Base-by-base conservation (phyloP, 1,140 invertebrate species). In the Drosophila pseudoananassae region DNA sequence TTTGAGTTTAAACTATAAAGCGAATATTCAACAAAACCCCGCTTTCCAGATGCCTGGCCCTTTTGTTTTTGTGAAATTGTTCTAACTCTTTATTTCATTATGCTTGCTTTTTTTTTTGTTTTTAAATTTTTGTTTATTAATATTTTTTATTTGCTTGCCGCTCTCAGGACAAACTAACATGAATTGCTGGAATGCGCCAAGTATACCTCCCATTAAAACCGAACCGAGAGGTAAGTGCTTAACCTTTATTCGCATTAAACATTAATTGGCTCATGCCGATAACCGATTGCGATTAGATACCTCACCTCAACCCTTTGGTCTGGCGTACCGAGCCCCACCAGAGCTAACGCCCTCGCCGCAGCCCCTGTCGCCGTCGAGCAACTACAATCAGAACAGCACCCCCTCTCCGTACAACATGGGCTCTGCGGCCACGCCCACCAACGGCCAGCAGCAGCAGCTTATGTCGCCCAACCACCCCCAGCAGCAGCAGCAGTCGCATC, bases 301-400 rank as follows among this genome's bases (percentile, higher is more conserved):
- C 76, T 91, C 90, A 66, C 90, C 90, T 10, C 84, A 90, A 51
- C 83, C 90, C 17, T 91, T 90, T 54, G 79, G 72, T 8, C 53
- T 90, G 3, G 12, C 63, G 2, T 91, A 91, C 61, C 68, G 90
- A 20, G 85, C 79, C 0, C 85, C 76, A 8, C 80, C 88, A 2
- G 90, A 91, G 55, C 56, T 91, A 27, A 91, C 89, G 25, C 90
- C 90, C 1, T 91, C 90, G 6, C 90, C 90, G 5, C 91, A 92
- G 56, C 90, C 90, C 4, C 52, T 92, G 51, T 91, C 91, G 9
- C 91, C 90, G 5, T 77, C 87, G 33, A 91, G 78, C 85, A 84
- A 78, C 40, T 91, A 91, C 71, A 85, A 89, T 53, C 83, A 82
- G 49, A 92, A 91, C 36, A 90, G 72, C 57, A 87, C 89, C 15